Percentiles rank a stretch among this genome's conserved stretches.
These are phyloP conservation scores for Origma solitaria DNA, from an alignment of 2,113 vertebrate species.

Conservation along the genomic window DNA sequence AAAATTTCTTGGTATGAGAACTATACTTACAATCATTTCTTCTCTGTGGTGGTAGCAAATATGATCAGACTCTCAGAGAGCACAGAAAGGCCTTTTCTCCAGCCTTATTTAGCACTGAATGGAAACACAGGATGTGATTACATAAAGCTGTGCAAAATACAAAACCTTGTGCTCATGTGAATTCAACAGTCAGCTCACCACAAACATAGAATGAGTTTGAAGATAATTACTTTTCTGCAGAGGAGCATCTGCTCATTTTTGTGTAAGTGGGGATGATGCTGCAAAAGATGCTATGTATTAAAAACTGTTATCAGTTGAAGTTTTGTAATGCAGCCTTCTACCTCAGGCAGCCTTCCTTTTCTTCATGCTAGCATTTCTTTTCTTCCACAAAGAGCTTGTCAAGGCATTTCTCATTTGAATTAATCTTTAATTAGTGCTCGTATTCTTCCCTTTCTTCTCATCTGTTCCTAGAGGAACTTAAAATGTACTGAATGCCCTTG, in stretches of 20 bases:
- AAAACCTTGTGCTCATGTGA: not conserved
- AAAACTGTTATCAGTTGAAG: not conserved
- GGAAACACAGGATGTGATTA: not conserved
- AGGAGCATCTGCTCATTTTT: not conserved
- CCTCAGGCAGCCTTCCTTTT: not conserved
- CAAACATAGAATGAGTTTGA: not conserved
- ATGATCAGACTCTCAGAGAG: not conserved
- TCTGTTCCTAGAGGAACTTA: not conserved
- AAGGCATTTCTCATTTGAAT: not conserved
- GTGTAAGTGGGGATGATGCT: not conserved
- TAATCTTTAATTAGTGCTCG: not conserved
- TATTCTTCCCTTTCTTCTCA: not conserved
- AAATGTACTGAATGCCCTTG: not conserved
- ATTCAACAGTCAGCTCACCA: not conserved
- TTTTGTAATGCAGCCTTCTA: not conserved
- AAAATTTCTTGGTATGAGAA: not conserved
- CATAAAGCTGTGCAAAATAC: slow-evolving; percentile 6
- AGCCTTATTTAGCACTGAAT: slow-evolving; percentile 2
- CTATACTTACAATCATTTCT: not conserved
- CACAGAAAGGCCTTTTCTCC: not conserved
- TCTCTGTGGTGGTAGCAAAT: not conserved
- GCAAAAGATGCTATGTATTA: not conserved
- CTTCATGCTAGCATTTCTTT: not conserved
- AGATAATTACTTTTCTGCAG: slow-evolving; percentile 22
- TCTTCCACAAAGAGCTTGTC: not conserved